Conservation (phyloP, 1,140 invertebrate species). For the Pristionchus pacificus region DNA sequence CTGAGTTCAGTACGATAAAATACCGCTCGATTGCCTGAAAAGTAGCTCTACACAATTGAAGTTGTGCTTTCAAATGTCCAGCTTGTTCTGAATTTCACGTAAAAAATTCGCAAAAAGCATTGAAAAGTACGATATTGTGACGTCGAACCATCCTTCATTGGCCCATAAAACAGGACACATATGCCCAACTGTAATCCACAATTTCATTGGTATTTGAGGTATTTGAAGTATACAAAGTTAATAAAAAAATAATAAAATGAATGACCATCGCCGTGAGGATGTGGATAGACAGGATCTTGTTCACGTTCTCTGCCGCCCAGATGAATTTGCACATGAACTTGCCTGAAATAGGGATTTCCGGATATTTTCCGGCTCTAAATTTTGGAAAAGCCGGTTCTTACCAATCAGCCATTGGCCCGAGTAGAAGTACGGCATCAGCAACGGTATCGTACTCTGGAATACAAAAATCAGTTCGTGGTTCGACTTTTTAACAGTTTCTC, state of each 20-base stretch:
- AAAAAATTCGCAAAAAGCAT: constrained; percentile 1
- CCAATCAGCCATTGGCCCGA: constrained; percentile 23
- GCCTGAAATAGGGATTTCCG: too few relatives aligned
- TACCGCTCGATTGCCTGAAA: constrained; percentile 18
- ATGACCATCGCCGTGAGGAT: constrained; percentile 9
- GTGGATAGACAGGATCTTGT: constrained; percentile 22
- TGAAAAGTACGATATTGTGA: too few relatives aligned
- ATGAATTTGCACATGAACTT: constrained; percentile 14
- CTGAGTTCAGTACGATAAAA: constrained; percentile 15
- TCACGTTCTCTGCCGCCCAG: constrained; percentile 12
- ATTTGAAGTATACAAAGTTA: too few relatives aligned
- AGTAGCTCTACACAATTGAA: background rate
- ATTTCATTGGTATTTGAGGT: too few relatives aligned
- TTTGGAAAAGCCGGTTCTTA: too few relatives aligned
- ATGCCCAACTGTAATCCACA: too few relatives aligned
- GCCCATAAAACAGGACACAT: too few relatives aligned
- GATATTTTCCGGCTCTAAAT: too few relatives aligned
- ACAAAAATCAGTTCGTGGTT: background rate
- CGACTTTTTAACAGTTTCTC: constrained; percentile 2
- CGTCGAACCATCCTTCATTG: too few relatives aligned
- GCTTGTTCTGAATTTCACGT: background rate
- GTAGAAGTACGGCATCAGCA: constrained; percentile 18
- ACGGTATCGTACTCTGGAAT: constrained; percentile 8
- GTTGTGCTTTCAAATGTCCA: background rate
- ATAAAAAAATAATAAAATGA: too few relatives aligned